Conservation (phyloP, 2,113 vertebrate species). For the Urocynchramus pylzowi region DNA sequence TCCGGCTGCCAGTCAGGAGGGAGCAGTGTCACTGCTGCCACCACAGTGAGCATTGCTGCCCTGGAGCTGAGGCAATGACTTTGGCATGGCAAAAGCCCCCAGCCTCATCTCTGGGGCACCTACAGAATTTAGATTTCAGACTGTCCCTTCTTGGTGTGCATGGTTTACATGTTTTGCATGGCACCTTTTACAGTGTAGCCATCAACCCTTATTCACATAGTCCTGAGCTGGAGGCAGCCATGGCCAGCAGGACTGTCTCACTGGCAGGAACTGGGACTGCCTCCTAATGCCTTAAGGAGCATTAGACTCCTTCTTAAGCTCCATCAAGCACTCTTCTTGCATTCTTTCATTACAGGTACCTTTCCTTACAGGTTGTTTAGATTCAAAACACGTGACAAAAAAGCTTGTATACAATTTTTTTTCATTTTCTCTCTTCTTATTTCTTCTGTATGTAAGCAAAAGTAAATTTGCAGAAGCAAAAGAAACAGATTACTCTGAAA, state of each 20-base stretch:
- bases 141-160: neutral
- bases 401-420: neutral
- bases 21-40: neutral
- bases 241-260: neutral
- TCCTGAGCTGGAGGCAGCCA: rapidly evolving
- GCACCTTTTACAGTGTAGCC: neutral
- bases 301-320: no score
- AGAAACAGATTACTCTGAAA: neutral
- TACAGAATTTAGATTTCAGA: neutral
- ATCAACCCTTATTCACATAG: neutral
- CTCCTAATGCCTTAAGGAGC: neutral
- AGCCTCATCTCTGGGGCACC: neutral
- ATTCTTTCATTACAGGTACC: neutral
- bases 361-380: neutral
- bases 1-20: neutral
- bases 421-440: neutral
- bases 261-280: neutral
- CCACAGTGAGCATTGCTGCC: neutral
- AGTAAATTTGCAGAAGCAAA: neutral
- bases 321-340: neutral
- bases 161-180: neutral
- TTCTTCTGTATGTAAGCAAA: neutral
- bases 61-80: neutral
- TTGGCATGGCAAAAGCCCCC: neutral
- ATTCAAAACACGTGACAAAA: neutral